Conservation (phyloP, 2,797 vertebrate genomes). For the Leptoclinus maculatus region DNA sequence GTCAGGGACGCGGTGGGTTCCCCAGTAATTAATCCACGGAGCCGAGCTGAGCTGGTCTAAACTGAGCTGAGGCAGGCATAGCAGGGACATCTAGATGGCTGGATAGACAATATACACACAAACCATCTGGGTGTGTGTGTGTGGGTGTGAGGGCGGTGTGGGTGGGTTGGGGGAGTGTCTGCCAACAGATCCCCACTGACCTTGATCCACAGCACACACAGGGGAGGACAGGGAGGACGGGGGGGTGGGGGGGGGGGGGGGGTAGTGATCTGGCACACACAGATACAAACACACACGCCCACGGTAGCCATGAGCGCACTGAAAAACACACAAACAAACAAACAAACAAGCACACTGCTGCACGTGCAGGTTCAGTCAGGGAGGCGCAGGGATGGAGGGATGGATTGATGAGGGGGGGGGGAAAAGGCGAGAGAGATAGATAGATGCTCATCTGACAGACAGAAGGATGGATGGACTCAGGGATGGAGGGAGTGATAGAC, state of each 20-base stretch:
- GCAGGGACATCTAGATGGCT: slow-evolving; percentile 60
- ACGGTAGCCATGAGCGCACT: slow-evolving; percentile 17
- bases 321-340: slow-evolving; percentile 46
- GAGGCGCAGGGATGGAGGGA: slow-evolving; percentile 19
- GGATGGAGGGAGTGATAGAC: slow-evolving; percentile 67
- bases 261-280: slow-evolving; percentile 62
- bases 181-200: slow-evolving; percentile 80
- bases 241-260: neutral
- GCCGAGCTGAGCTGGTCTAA: slow-evolving; percentile 72
- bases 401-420: slow-evolving; percentile 24
- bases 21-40: slow-evolving; percentile 84
- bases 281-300: slow-evolving; percentile 32
- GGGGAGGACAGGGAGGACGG: neutral
- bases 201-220: slow-evolving; percentile 78
- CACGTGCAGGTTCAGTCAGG: slow-evolving; percentile 7
- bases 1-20: slow-evolving; percentile 82
- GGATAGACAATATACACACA: slow-evolving; percentile 62
- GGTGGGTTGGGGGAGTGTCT: slow-evolving; percentile 52
- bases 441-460: slow-evolving; percentile 65
- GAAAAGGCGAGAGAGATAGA: slow-evolving; percentile 36
- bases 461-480: slow-evolving; percentile 54
- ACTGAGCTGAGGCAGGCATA: slow-evolving; percentile 62
- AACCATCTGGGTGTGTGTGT: slow-evolving; percentile 30
- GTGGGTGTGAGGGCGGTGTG: slow-evolving; percentile 5
- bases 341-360: neutral